Evolutionary conservation across 2,113 vertebrate genomes (phyloP).

Genomic region (Lathamus discolor): DNA sequence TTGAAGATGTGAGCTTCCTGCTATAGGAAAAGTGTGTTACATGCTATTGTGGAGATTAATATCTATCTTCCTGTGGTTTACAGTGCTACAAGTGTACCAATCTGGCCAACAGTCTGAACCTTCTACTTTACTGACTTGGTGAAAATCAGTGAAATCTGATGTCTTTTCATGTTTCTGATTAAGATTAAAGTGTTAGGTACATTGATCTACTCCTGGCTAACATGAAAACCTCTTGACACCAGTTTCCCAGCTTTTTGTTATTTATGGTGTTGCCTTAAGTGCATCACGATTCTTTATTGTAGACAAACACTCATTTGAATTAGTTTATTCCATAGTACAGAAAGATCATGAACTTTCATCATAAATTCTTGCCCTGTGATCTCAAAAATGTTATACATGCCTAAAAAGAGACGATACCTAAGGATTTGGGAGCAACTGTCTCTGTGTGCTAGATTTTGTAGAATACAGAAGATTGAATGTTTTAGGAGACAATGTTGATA

Average conservation of each 20-base stretch:
- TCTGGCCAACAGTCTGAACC: background rate
- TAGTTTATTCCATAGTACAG: background rate
- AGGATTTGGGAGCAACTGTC: background rate
- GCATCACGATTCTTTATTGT: background rate
- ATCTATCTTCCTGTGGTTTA: background rate
- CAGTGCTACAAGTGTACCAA: background rate
- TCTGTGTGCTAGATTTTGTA: background rate
- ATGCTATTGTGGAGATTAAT: background rate
- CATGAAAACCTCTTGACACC: background rate
- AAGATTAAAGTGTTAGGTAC: background rate
- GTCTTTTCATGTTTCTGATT: background rate
- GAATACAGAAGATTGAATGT: background rate
- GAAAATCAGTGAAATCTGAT: background rate
- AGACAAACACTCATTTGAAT: background rate
- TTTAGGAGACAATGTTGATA: background rate
- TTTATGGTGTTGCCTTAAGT: background rate
- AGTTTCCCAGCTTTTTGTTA: background rate
- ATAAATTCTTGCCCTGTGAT: background rate
- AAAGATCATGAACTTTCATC: background rate
- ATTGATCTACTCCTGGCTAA: background rate
- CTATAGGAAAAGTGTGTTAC: accelerated
- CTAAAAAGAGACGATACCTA: background rate
- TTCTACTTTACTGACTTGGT: background rate
- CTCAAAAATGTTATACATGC: background rate
- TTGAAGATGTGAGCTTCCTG: background rate